Evolutionary conservation across 1,140 invertebrate genomes (phyloP).

Genomic region (Phymastichus coffea): DNA sequence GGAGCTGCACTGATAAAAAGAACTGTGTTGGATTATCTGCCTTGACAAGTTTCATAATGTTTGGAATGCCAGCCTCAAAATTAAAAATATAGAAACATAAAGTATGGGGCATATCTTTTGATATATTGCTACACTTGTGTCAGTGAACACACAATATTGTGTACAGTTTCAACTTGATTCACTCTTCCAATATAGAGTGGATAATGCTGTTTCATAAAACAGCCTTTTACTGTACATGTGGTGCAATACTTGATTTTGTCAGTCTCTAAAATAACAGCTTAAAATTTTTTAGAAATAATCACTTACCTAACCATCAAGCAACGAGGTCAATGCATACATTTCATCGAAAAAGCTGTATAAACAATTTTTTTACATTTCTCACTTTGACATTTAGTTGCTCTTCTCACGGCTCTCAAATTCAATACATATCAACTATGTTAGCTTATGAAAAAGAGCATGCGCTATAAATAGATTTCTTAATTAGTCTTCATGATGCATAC

Average conservation of each 20-base stretch:
- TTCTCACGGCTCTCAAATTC: too few species aligned
- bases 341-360: neutral
- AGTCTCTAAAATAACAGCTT: neutral
- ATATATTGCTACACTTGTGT: slow-evolving; percentile 6
- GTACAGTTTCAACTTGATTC: neutral
- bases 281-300: neutral
- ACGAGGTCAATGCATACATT: slow-evolving; percentile 7
- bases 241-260: neutral
- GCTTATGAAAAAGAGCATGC: neutral
- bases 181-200: neutral
- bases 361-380: neutral
- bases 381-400: neutral
- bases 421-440: neutral
- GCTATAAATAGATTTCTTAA: slow-evolving; percentile 8
- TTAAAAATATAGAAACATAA: neutral
- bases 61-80: neutral
- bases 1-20: neutral
- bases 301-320: neutral
- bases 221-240: neutral
- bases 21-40: neutral
- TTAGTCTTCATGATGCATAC: neutral
- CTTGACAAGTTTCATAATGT: neutral
- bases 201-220: neutral
- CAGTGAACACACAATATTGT: neutral
- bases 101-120: neutral